phyloP scores from a whole-genome alignment of 2,888 invertebrate genomes.

The Ametastegia equiseti region DNA sequence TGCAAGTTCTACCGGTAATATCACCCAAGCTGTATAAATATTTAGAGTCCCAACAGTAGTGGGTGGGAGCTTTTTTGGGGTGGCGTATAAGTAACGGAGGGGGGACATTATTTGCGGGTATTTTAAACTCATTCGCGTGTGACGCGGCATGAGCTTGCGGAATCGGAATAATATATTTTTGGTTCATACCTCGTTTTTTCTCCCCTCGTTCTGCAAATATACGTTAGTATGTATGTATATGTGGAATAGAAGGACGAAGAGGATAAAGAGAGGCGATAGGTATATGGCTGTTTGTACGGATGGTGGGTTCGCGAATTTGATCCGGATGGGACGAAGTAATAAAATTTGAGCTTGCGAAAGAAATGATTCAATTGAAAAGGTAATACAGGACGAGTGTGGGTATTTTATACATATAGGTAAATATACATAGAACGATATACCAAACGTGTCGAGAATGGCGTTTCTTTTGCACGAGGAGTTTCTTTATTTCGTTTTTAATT shows the following conservation, averaged over 20 bases:
- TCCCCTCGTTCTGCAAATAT: slow-evolving; percentile 32
- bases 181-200: slow-evolving; percentile 17
- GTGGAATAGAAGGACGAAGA: background rate
- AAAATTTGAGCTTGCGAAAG: slow-evolving; percentile 13
- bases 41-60: slow-evolving; percentile 50
- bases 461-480: background rate
- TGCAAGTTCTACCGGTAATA: slow-evolving; percentile 52
- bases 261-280: background rate
- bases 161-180: slow-evolving; percentile 36
- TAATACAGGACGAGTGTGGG: background rate
- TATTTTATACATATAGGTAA: background rate
- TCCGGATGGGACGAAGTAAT: background rate
- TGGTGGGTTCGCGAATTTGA: background rate
- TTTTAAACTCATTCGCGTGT: slow-evolving; percentile 53
- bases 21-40: slow-evolving; percentile 57
- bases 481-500: slow-evolving; percentile 43
- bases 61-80: slow-evolving; percentile 43
- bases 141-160: slow-evolving; percentile 32
- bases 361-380: slow-evolving; percentile 12
- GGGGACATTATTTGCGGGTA: slow-evolving; percentile 53
- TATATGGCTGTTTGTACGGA: background rate
- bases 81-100: slow-evolving; percentile 25
- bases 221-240: background rate
- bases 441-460: too few species aligned
- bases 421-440: background rate